A percentile compares a stretch with the other conserved stretches of the same genome.
phyloP scores from a whole-genome alignment of 2,113 vertebrate species.

The Pituophis catenifer region DNA sequence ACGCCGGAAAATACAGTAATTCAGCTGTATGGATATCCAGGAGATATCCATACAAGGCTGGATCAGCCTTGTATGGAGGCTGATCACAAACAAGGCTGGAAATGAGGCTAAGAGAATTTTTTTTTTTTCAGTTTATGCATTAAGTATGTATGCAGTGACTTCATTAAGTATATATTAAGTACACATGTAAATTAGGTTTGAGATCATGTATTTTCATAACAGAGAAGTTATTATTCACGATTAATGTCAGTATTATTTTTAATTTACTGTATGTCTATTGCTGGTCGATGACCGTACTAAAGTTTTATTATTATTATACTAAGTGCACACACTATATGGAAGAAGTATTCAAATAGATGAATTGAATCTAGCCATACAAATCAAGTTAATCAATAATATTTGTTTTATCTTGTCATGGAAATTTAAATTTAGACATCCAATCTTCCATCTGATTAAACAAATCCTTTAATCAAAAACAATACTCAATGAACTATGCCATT shows the following conservation, averaged over 20 bases:
- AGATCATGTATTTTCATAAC: too few relatives aligned
- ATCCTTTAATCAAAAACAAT: conserved; percentile 41
- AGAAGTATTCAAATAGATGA: conserved; percentile 42
- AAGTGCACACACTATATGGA: conserved; percentile 35
- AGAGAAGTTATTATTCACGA: too few relatives aligned
- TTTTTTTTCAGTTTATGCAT: conserved; percentile 18
- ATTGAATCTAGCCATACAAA: conserved; percentile 41
- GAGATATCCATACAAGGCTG: too few relatives aligned
- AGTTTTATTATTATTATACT: neutral
- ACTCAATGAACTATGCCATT: conserved; percentile 26
- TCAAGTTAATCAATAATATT: conserved; percentile 58
- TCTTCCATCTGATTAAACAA: conserved; percentile 53
- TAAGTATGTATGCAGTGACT: conserved; percentile 18
- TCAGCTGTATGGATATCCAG: conserved; percentile 28
- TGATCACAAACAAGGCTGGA: conserved; percentile 10
- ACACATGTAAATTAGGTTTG: neutral
- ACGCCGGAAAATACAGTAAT: neutral
- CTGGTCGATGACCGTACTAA: too few relatives aligned
- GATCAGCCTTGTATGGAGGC: too few relatives aligned
- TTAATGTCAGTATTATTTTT: too few relatives aligned
- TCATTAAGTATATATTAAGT: conserved; percentile 31
- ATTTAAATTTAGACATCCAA: conserved; percentile 47
- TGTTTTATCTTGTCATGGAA: conserved; percentile 50
- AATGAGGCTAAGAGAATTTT: neutral
- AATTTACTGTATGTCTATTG: too few relatives aligned